Percentiles rank a stretch among this genome's conserved stretches.
Evolutionary conservation across 2,797 vertebrate species (phyloP).

Genomic region (Chrosomus eos): DNA sequence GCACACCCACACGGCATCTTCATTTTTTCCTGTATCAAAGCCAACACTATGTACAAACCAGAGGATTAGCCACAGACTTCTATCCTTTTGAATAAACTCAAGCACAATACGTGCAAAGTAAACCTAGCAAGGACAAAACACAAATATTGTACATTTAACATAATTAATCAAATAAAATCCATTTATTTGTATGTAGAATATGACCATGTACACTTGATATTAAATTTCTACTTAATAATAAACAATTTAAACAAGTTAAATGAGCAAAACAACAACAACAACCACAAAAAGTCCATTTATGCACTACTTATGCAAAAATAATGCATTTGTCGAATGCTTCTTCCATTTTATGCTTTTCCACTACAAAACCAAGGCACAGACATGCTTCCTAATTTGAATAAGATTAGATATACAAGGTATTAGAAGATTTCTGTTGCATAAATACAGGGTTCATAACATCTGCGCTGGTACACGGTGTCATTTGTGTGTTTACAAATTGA

Average conservation of each 20-base stretch:
- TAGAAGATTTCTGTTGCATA: slow-evolving; percentile 35
- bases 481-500: slow-evolving; percentile 33
- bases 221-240: background rate
- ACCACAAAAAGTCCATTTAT: background rate
- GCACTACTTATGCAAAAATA: slow-evolving; percentile 12
- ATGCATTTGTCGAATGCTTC: slow-evolving; percentile 1
- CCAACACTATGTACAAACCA: slow-evolving; percentile 51
- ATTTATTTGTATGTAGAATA: background rate
- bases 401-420: slow-evolving; percentile 48
- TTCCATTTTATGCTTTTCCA: background rate
- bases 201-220: background rate
- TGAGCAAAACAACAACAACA: background rate
- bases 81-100: slow-evolving; percentile 50
- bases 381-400: slow-evolving; percentile 43
- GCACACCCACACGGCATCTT: slow-evolving; percentile 58
- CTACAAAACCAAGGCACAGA: slow-evolving; percentile 1
- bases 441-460: slow-evolving; percentile 39
- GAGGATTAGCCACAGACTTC: slow-evolving; percentile 57
- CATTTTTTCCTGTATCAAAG: slow-evolving; percentile 52
- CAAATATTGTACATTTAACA: slow-evolving; percentile 28
- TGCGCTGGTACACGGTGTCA: slow-evolving; percentile 25
- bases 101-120: slow-evolving; percentile 27
- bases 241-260: slow-evolving; percentile 4
- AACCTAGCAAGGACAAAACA: slow-evolving; percentile 48
- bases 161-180: background rate